Evolutionary conservation across 2,113 vertebrate species (phyloP).

Genomic region (Periophthalmus modestus): DNA sequence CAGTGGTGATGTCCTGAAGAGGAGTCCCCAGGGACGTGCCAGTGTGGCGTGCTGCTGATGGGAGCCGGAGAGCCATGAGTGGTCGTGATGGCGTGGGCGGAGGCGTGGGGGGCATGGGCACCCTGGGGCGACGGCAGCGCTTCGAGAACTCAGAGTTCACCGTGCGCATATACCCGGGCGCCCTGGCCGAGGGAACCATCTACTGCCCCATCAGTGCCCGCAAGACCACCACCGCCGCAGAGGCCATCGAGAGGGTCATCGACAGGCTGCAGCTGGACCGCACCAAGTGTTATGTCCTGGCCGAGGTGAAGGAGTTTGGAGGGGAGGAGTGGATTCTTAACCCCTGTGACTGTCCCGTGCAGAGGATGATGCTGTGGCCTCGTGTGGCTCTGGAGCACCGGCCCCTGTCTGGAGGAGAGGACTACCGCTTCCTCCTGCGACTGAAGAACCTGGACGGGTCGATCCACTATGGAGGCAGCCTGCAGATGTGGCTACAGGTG

Average conservation of each 20-base stretch:
- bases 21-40: conserved; percentile 66
- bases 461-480: conserved; percentile 93
- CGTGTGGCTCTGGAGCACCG: conserved; percentile 94
- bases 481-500: conserved; percentile 95
- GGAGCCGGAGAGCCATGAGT: conserved; percentile 91
- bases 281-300: conserved; percentile 92
- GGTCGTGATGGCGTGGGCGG: conserved; percentile 85
- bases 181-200: conserved; percentile 92
- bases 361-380: conserved; percentile 99
- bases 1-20: conserved; percentile 81
- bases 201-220: conserved; percentile 93
- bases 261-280: conserved; percentile 88
- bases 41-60: conserved; percentile 83
- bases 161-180: conserved; percentile 92
- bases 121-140: conserved; percentile 87
- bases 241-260: conserved; percentile 92
- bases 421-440: conserved; percentile 94
- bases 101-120: conserved; percentile 57
- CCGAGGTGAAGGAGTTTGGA: conserved; percentile 97
- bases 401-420: conserved; percentile 82
- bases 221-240: conserved; percentile 91
- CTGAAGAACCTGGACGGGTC: conserved; percentile 98
- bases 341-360: conserved; percentile 93
- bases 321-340: conserved; percentile 99
- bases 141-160: conserved; percentile 94